Percentiles rank a stretch among this genome's conserved stretches.
Conservation (phyloP, 2,797 vertebrate species). For the Tragopan temminckii region DNA sequence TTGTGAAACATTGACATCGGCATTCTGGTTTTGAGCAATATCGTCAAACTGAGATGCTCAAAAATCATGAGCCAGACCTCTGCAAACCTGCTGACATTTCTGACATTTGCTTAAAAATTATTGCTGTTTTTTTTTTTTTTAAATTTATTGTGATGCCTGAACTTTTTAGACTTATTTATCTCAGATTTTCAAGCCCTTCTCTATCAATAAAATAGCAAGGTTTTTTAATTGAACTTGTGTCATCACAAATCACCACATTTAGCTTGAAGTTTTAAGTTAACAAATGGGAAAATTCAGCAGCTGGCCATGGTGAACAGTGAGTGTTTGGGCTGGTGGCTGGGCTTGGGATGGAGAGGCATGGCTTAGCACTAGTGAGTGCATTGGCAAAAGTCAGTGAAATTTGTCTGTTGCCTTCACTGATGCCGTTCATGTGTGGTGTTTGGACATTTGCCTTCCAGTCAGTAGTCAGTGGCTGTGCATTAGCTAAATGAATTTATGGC, state of each 20-base stretch:
- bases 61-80: background rate
- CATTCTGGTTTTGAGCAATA: background rate
- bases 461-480: background rate
- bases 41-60: background rate
- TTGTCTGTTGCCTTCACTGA: background rate
- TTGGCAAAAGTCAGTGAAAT: background rate
- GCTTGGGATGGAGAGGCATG: background rate
- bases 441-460: background rate
- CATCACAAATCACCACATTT: background rate
- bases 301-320: background rate
- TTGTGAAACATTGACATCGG: slow-evolving; percentile 8
- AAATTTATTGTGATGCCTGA: background rate
- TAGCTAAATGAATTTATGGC: background rate
- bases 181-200: background rate
- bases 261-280: background rate
- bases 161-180: background rate
- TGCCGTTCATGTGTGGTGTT: background rate
- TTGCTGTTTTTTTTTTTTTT: background rate
- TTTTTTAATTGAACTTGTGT: fast-evolving
- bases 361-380: background rate
- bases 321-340: background rate
- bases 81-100: background rate
- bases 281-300: background rate
- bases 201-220: background rate
- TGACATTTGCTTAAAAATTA: background rate